Evolutionary conservation across 2,113 vertebrate genomes (phyloP), one percentile per base, ranked within the genome.

Genomic region (Etheostoma cragini): DNA sequence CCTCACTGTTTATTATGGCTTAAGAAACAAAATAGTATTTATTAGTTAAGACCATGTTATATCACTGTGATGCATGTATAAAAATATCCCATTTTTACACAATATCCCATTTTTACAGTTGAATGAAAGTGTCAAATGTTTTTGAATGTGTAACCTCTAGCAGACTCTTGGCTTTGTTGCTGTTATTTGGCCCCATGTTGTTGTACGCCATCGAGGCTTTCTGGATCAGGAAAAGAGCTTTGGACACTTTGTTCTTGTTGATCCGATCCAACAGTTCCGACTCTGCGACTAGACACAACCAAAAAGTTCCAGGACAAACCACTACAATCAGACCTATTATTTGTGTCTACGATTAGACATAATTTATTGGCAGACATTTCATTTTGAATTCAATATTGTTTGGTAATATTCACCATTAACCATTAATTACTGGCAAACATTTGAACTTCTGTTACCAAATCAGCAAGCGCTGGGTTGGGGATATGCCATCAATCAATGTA

Each of bases 171-270:
- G 92, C 73, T 42, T 85, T 82, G 49, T 81, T 93, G 82, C 66
- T 65, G 75, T 80, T 76, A 15, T 71, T 67, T 80, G 84, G 57
- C 8, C 93, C 87, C 38, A 1, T 56, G 26, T 91, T 85, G 78
- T 93, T 95, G 83, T 92, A 93, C 38, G 88, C 78, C 78, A 95
- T 66, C 49, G 91, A 89, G 76, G 96, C 95, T 82, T 97, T 99
- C 88, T 98, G 96, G 84, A 96, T 95, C 89, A 98, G 93, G 84
- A 96, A 97, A 61, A 97, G 87, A 53, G 96, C 96, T 95, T 91
- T 97, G 83, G 96, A 97, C 42, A 97, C 82, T 54, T 96, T 96
- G 90, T 97, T 99, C 90, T 94, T 97, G 84, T 95, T 96, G 53
- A 98, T 96, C 90, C 94, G 95, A 84, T 93, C 94, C 88, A 96